phyloP scores from a whole-genome alignment of 1,140 invertebrate genomes.

The Zaprionus tsacasi region DNA sequence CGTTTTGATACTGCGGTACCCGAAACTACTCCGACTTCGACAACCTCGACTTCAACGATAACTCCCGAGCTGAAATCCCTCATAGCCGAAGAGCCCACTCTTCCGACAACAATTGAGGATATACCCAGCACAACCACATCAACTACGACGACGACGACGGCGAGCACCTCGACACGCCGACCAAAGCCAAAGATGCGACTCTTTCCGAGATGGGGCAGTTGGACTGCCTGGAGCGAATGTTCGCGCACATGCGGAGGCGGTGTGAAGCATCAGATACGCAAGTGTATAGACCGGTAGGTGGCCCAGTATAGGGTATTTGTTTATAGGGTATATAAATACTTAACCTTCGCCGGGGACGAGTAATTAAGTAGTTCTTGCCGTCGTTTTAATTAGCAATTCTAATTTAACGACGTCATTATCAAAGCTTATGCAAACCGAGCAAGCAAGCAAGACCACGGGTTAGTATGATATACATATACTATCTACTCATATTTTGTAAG shows the following conservation, averaged over 20 bases:
- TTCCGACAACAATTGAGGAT: conserved; percentile 9
- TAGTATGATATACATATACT: conserved; percentile 22
- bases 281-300: conserved; percentile 77
- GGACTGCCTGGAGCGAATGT: conserved; percentile 90
- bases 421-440: conserved; percentile 30
- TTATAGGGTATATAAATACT: conserved; percentile 1
- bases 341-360: conserved; percentile 11
- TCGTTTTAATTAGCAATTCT: conserved; percentile 46
- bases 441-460: not conserved
- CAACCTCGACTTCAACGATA: conserved; percentile 33
- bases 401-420: conserved; percentile 44
- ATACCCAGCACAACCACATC: conserved; percentile 29
- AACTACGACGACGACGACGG: conserved; percentile 48
- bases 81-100: conserved; percentile 5
- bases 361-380: conserved; percentile 23
- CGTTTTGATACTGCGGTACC: not conserved
- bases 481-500: conserved; percentile 23
- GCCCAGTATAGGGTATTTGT: conserved; percentile 2
- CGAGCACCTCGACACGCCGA: conserved; percentile 47
- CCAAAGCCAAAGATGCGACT: conserved; percentile 55
- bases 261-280: conserved; percentile 88
- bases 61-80: conserved; percentile 26
- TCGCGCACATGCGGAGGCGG: conserved; percentile 94
- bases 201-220: conserved; percentile 88
- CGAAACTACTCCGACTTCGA: conserved; percentile 4